phyloP scores from a whole-genome alignment of 2,888 invertebrate genomes.

The Pseudococcus longispinus region DNA sequence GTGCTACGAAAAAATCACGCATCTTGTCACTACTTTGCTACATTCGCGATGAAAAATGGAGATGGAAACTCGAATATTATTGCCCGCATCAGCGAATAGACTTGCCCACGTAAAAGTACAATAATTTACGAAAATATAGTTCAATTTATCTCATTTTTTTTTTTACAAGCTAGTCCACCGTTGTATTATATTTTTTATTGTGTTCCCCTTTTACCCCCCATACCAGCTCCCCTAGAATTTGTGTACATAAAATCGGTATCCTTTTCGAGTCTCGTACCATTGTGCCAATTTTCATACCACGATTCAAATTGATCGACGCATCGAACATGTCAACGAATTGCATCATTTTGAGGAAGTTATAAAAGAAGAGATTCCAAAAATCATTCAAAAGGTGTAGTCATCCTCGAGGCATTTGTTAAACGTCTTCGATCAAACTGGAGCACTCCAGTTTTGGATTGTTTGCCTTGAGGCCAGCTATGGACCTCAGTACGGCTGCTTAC shows the following conservation, averaged over 20 bases:
- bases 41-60: conserved; percentile 55
- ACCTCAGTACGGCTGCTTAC: conserved; percentile 92
- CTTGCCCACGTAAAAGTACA: conserved; percentile 26
- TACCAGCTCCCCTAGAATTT: not conserved
- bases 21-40: not conserved
- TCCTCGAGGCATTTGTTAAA: conserved; percentile 48
- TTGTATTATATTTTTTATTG: not conserved
- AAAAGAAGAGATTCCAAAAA: not conserved
- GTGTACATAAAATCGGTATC: not conserved
- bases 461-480: conserved; percentile 71
- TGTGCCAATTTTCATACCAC: not conserved
- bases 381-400: not conserved
- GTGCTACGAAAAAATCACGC: conserved; percentile 10
- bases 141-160: not conserved
- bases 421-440: conserved; percentile 60
- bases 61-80: conserved; percentile 51
- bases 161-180: conserved; percentile 1
- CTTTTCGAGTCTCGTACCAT: not conserved
- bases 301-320: not conserved
- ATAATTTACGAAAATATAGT: not conserved
- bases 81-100: conserved; percentile 45
- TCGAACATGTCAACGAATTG: not conserved
- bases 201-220: not conserved
- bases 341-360: not conserved
- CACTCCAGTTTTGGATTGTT: conserved; percentile 62